Base-by-base conservation (phyloP, 2,888 invertebrate species). In the Xanthorhoe designata region DNA sequence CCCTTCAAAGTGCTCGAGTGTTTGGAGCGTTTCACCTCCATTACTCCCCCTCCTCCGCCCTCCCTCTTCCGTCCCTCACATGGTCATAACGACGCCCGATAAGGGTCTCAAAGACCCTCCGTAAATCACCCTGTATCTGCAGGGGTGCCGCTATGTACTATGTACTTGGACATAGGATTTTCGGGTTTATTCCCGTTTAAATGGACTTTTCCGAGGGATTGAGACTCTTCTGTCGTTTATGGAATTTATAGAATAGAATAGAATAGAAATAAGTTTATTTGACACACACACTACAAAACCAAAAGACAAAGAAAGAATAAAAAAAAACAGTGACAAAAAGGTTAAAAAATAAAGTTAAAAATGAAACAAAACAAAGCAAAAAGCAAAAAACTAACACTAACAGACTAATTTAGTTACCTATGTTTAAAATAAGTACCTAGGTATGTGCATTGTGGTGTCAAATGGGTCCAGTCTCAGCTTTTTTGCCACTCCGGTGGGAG, bases 51-150 rank as follows among this genome's bases (percentile, higher is more conserved):
- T 60, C 65, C 65, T 61, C 49, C 76, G 75, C 75, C 76, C 78
- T 60, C 65, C 65, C 66, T 54, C 76, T 75, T 80, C 75, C 90
- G 24, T 85, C 91, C 91, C 92, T 93, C 92, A 93, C 92, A 93
- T 93, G 93, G 93, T 93, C 93, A 93, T 92, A 92, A 92, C 92
- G 91, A 89, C 89, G 81, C 86, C 83, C 86, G 92, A 92, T 92
- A 93, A 93, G 93, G 93, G 92, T 89, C 91, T 85, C 85, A 76
- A 80, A 88, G 91, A 87, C 90, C 90, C 91, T 87, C 90, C 75
- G 86, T 92, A 91, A 92, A 91, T 91, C 92, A 91, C 90, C 90
- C 90, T 81, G 87, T 90, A 89, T 90, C 91, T 90, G 77, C 78
- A 76, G 85, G 90, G 89, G 91, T 84, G 88, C 86, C 87, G 61